Evolutionary conservation across 2,797 vertebrate species (phyloP).

Genomic region (Sciurus carolinensis): DNA sequence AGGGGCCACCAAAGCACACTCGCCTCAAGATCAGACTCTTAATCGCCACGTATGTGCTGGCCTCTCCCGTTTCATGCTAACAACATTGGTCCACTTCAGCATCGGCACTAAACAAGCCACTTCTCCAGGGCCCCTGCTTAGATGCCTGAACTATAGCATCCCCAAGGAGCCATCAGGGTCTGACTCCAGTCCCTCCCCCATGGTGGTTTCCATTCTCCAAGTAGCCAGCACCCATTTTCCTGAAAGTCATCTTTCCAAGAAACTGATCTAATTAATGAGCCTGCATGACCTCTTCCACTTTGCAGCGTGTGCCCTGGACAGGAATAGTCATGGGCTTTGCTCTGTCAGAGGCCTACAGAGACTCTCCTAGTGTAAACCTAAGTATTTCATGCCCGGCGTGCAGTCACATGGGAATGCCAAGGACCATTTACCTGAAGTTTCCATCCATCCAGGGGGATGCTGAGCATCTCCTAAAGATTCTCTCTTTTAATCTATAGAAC

Average conservation of each 20-base stretch:
- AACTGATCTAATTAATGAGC: neutral
- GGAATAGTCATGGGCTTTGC: neutral
- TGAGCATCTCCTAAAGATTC: neutral
- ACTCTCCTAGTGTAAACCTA: neutral
- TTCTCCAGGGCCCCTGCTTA: neutral
- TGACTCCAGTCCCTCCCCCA: neutral
- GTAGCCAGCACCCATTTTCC: constrained; percentile 25
- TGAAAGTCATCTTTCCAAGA: constrained; percentile 67
- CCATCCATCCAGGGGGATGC: neutral
- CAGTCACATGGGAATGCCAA: neutral
- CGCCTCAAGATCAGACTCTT: neutral
- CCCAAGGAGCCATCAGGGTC: neutral
- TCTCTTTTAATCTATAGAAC: neutral
- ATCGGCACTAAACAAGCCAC: neutral
- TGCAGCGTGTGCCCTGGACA: neutral
- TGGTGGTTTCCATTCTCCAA: constrained; percentile 50
- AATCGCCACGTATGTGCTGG: neutral
- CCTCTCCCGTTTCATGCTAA: neutral
- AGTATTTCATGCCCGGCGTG: neutral
- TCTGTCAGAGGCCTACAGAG: neutral
- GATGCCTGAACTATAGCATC: neutral
- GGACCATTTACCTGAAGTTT: neutral
- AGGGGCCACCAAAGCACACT: constrained; percentile 20
- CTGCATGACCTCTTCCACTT: neutral
- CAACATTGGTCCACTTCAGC: neutral